Conservation (phyloP, 1,140 invertebrate species). For the Tenebrio molitor region DNA sequence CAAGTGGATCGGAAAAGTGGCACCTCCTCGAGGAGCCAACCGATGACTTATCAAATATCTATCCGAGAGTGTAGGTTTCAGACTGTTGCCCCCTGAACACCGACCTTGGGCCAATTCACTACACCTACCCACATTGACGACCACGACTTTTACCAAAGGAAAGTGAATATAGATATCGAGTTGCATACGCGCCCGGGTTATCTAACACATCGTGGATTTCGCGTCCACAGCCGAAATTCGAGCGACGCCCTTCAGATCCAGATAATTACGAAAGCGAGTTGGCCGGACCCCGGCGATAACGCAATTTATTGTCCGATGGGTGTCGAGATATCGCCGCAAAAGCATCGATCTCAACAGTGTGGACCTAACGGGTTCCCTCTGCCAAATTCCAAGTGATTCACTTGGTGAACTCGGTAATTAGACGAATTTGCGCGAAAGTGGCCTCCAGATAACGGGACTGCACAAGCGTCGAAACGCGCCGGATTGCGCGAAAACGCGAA, state of each 20-base stretch:
- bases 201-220: not conserved
- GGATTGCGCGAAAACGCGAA: conserved; percentile 5
- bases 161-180: conserved; percentile 45
- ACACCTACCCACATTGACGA: conserved; percentile 47
- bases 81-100: conserved; percentile 50
- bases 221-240: too few relatives aligned
- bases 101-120: conserved; percentile 53
- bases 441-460: not conserved
- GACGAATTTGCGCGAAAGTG: not conserved
- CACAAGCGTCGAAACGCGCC: too few relatives aligned
- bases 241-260: too few relatives aligned
- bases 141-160: conserved; percentile 47
- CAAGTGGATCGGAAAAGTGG: conserved; percentile 19
- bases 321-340: not conserved
- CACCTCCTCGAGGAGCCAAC: conserved; percentile 27
- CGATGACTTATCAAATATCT: conserved; percentile 43
- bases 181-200: conserved; percentile 31
- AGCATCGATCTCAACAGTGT: not conserved
- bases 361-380: conserved; percentile 1
- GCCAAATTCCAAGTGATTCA: conserved; percentile 1
- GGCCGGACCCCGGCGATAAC: not conserved
- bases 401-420: conserved; percentile 5
- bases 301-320: not conserved
- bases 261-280: not conserved
- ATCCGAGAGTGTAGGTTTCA: conserved; percentile 43